phyloP scores from a whole-genome alignment of 1,140 invertebrate species.

The Physella acuta region DNA sequence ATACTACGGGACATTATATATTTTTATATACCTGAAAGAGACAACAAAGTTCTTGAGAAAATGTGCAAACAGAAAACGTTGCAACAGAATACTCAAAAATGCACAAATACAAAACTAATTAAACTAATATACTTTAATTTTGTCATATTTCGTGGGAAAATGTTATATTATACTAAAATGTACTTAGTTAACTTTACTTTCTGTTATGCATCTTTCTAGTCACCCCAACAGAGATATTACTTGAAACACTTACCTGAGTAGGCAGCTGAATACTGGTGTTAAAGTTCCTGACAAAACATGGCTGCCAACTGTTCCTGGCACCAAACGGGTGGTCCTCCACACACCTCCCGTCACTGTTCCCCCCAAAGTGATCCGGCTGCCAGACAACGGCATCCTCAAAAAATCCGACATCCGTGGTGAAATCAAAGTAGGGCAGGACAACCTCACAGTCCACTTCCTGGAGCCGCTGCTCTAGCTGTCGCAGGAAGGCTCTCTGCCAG shows the following conservation, averaged over 20 bases:
- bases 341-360: conserved; percentile 43
- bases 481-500: conserved; percentile 51
- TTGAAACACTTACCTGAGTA: conserved; percentile 27
- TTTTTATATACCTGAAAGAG: too few species aligned
- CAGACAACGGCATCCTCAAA: conserved; percentile 50
- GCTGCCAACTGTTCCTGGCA: conserved; percentile 41
- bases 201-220: too few species aligned
- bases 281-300: conserved; percentile 51
- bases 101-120: too few species aligned
- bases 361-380: conserved; percentile 55
- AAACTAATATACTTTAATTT: too few species aligned
- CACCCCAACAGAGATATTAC: too few species aligned
- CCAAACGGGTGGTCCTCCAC: conserved; percentile 54
- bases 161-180: too few species aligned
- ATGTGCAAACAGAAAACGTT: too few species aligned
- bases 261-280: conserved; percentile 50
- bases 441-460: conserved; percentile 52
- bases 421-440: conserved; percentile 54
- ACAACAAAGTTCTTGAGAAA: too few species aligned
- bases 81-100: too few species aligned
- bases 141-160: too few species aligned
- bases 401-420: conserved; percentile 53
- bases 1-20: too few species aligned
- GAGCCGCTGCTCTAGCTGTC: conserved; percentile 46
- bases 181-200: too few species aligned